Percentiles rank a stretch among this genome's conserved stretches.
phyloP scores from a whole-genome alignment of 2,113 vertebrate genomes.

The Lynx canadensis region DNA sequence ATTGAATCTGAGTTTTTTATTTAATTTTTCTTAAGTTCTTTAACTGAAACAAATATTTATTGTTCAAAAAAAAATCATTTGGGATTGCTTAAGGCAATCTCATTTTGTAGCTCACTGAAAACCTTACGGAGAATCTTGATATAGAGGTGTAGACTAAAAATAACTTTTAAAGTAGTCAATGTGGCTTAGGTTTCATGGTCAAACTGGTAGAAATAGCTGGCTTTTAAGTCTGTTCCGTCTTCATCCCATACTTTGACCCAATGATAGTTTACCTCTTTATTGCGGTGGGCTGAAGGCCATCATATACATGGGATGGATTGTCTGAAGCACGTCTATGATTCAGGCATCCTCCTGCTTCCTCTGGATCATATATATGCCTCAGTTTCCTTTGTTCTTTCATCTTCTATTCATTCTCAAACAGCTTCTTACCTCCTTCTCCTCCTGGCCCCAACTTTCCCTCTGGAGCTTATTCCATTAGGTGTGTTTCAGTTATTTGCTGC shows the following conservation, averaged over 20 bases:
- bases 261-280: background rate
- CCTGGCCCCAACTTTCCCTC: background rate
- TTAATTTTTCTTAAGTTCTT: background rate
- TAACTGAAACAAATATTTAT: background rate
- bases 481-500: background rate
- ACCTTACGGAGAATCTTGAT: background rate
- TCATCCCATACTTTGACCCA: background rate
- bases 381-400: background rate
- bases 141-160: background rate
- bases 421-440: background rate
- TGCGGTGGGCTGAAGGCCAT: background rate
- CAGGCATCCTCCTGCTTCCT: background rate
- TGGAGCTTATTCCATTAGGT: background rate
- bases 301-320: background rate
- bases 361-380: background rate
- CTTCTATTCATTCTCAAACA: background rate
- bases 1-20: background rate
- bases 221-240: background rate
- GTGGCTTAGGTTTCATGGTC: background rate
- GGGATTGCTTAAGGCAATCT: constrained; percentile 35
- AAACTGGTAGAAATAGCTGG: background rate
- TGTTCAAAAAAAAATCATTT: background rate
- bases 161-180: background rate
- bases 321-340: background rate
- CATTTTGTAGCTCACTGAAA: background rate